Conservation (phyloP, 2,797 vertebrate species). For the Melanotaenia pygmaea region DNA sequence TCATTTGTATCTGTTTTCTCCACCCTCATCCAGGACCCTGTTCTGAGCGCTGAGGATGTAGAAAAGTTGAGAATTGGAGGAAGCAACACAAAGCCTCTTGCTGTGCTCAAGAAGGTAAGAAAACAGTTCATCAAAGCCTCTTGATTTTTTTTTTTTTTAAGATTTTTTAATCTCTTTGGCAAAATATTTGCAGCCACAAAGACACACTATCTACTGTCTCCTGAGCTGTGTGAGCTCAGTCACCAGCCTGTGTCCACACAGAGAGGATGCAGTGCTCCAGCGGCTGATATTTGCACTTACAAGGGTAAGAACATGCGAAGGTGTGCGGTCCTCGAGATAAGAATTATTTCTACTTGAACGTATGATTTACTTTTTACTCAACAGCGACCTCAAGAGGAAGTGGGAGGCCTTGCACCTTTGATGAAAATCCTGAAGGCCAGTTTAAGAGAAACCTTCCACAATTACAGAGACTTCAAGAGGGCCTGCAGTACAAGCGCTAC, state of each 20-base stretch:
- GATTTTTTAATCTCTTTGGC: background rate
- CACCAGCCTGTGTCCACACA: constrained; percentile 78
- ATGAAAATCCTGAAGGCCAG: constrained; percentile 69
- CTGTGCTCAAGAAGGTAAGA: constrained; percentile 76
- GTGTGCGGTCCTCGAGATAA: background rate
- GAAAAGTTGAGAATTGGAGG: constrained; percentile 53
- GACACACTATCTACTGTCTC: constrained; percentile 81
- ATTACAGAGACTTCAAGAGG: constrained; percentile 38
- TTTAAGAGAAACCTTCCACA: constrained; percentile 67
- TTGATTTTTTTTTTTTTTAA: background rate
- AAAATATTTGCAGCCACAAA: constrained; percentile 73
- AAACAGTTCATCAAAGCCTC: background rate
- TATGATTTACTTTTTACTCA: constrained; percentile 9
- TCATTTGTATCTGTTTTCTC: constrained; percentile 7
- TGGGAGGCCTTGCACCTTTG: constrained; percentile 55
- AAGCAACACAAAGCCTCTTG: constrained; percentile 62
- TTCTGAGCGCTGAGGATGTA: constrained; percentile 77
- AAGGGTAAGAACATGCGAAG: constrained; percentile 70
- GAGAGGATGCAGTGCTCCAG: constrained; percentile 79
- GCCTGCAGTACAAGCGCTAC: constrained; percentile 45
- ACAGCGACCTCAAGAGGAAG: constrained; percentile 73
- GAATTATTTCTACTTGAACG: background rate
- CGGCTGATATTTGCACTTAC: constrained; percentile 81
- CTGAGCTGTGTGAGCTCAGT: constrained; percentile 83
- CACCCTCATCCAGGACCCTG: constrained; percentile 75